A percentile compares a stretch with the other conserved stretches of the same genome.
Evolutionary conservation across 2,113 vertebrate genomes (phyloP).

Genomic region (Acrocephalus arundinaceus): DNA sequence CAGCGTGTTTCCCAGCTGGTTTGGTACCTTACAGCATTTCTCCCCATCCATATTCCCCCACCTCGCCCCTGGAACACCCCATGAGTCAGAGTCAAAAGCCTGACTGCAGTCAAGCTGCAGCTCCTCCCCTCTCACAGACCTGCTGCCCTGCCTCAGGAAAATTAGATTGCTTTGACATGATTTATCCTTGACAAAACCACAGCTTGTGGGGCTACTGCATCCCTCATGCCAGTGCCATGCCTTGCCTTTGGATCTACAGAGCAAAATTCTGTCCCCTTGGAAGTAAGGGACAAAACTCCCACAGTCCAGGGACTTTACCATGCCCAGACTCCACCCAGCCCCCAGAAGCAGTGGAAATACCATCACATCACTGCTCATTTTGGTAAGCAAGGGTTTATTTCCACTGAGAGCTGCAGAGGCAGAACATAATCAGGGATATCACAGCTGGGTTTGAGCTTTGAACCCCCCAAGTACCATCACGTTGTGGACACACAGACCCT

Average conservation of each 20-base stretch:
- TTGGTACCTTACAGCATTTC: neutral
- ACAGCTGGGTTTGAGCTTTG: neutral
- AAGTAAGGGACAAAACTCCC: neutral
- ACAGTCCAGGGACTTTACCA: neutral
- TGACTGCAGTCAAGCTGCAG: neutral
- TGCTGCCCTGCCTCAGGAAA: neutral
- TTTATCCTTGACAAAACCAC: neutral
- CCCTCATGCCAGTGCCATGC: neutral
- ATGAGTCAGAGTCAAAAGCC: neutral
- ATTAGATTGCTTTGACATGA: neutral
- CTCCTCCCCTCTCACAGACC: neutral
- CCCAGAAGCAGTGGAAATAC: neutral
- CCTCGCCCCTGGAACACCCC: neutral
- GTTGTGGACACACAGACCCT: neutral
- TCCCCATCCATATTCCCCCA: neutral
- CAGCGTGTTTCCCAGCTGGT: neutral
- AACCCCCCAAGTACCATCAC: fast-evolving
- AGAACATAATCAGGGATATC: neutral
- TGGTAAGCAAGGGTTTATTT: neutral
- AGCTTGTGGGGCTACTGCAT: neutral
- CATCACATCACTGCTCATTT: fast-evolving
- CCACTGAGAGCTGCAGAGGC: neutral
- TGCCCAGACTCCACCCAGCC: neutral
- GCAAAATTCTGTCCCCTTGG: neutral
- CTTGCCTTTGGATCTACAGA: neutral